phyloP scores from a whole-genome alignment of 2,797 vertebrate species.

The Zenarchopterus dispar region DNA sequence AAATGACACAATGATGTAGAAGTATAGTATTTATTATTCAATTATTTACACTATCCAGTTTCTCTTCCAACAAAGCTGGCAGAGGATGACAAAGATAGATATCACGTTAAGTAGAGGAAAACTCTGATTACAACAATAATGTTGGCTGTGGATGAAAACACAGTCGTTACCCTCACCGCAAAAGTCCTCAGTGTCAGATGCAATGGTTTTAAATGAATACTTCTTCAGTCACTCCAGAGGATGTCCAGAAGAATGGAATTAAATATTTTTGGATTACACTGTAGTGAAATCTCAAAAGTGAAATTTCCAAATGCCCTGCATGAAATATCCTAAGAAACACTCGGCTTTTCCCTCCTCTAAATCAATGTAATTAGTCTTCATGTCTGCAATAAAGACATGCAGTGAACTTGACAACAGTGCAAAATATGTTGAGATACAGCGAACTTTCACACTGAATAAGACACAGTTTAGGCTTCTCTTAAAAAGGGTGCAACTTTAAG shows the following conservation, averaged over 20 bases:
- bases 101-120: constrained; percentile 38
- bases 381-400: neutral
- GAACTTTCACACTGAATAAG: constrained; percentile 1
- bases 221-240: constrained; percentile 19
- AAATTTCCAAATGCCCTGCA: constrained; percentile 9
- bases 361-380: neutral
- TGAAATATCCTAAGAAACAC: constrained; percentile 20
- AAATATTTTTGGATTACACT: constrained; percentile 26
- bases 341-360: constrained; percentile 14
- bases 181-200: too few relatives aligned
- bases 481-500: constrained; percentile 38
- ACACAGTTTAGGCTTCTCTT: neutral
- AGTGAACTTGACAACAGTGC: constrained; percentile 5
- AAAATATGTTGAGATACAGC: constrained; percentile 1
- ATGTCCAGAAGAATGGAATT: constrained; percentile 9
- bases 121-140: constrained; percentile 44
- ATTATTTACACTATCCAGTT: constrained; percentile 76
- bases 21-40: constrained; percentile 65
- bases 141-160: constrained; percentile 17
- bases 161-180: neutral
- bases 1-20: neutral
- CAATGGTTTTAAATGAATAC: neutral
- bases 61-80: constrained; percentile 32
- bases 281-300: constrained; percentile 3
- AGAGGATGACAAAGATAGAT: constrained; percentile 36